Base-by-base conservation (phyloP, 2,888 invertebrate genomes). In the Ectropis crepuscularia region DNA sequence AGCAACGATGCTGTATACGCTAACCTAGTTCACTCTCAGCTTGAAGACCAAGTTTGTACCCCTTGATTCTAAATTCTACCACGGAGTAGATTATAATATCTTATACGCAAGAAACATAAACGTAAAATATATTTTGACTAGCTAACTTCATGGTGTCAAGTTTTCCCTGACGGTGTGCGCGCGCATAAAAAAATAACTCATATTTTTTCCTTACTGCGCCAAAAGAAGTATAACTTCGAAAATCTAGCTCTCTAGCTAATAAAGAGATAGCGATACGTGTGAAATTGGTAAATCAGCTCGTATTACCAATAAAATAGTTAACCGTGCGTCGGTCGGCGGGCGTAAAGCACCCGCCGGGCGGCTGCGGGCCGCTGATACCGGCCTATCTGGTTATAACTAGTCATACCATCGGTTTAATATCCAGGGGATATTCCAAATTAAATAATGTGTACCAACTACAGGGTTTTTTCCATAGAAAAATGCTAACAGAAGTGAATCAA, bases 311-410 rank as follows among this genome's bases (percentile, higher is more conserved):
- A 78, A 76, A 78, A 69, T 75, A 71, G 70, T 70, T 71, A 71
- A 79, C 75, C 72, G 72, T 74, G 76, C 73, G 68, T 63, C 68
- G 68, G 68, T 51, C 70, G 73, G 43, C 57, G 58, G 61, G 64
- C 42, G 62, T 69, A 68, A 70, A 65, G 59, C 58, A 63, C 60
- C 49, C 51, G 53, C 49, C 43, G 43, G 63, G 55, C 57, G 71
- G 64, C 78, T 81, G 81, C 65, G 70, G 57, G 63, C 67, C 55
- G 54, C 72, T 69, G 81, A 81, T 81, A 81, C 78, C 63, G 38
- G 11, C 48, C 50, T 38, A 55, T 41, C 46, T 36, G 37, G 16
- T 59, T 49, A 55, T 41, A 9, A 12, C 37, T 59, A 39, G 10
- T 7, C 0, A 49, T 12, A 36, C 63, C 58, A 57, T 10, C 28